A percentile compares a stretch with the other conserved stretches of the same genome.
These are phyloP conservation scores for Eucera pruinosa DNA, from an alignment of 2,888 invertebrate species.

Conservation along the genomic window DNA sequence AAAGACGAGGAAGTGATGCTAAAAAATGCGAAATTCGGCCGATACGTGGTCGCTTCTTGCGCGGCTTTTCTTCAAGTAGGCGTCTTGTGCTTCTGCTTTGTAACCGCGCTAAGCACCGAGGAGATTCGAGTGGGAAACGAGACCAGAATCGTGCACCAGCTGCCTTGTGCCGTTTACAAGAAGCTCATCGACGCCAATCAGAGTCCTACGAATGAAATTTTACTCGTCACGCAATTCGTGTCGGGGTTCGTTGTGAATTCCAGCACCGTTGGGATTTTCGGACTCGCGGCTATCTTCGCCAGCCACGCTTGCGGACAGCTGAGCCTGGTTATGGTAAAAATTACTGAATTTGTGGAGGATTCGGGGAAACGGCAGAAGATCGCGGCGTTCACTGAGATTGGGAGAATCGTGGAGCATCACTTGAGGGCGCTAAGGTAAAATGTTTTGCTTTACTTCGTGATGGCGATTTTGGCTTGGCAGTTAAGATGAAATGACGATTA, in stretches of 20 bases:
- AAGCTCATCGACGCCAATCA: slow-evolving; percentile 44
- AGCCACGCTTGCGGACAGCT: slow-evolving; percentile 73
- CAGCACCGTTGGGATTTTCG: slow-evolving; percentile 47
- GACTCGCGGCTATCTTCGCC: slow-evolving; percentile 59
- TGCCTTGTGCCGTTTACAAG: slow-evolving; percentile 57
- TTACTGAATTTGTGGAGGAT: slow-evolving; percentile 54
- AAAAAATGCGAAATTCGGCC: slow-evolving; percentile 63
- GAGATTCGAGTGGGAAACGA: slow-evolving; percentile 46
- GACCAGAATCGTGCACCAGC: slow-evolving; percentile 34
- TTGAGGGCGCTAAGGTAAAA: slow-evolving; percentile 53
- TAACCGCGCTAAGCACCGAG: background rate
- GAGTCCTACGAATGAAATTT: slow-evolving; percentile 59
- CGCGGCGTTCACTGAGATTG: slow-evolving; percentile 4
- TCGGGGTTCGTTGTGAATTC: slow-evolving; percentile 52
- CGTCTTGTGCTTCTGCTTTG: slow-evolving; percentile 38
- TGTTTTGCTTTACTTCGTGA: background rate
- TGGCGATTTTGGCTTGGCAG: background rate
- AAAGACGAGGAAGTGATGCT: slow-evolving; percentile 68
- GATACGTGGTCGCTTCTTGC: slow-evolving; percentile 54
- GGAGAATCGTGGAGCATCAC: slow-evolving; percentile 64
- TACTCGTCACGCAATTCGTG: slow-evolving; percentile 53
- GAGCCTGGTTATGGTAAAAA: slow-evolving; percentile 50
- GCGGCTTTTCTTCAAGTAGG: slow-evolving; percentile 55
- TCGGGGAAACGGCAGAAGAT: background rate
- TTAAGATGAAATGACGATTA: background rate